Conservation (phyloP, 2,797 vertebrate genomes). For the Myotis findleyi region DNA sequence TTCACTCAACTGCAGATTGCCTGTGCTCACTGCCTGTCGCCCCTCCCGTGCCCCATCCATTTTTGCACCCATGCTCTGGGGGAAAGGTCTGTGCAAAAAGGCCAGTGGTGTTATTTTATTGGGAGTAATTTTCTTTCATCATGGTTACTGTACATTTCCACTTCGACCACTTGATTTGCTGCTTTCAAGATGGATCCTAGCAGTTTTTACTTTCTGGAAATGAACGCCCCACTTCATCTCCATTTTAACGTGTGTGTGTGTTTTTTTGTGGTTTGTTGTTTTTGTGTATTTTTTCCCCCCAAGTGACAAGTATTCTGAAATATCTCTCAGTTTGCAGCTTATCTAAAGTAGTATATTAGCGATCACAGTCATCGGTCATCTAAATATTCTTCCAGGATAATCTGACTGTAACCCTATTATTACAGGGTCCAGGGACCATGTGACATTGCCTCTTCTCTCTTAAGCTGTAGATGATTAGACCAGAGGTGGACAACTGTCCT, state of each 20-base stretch:
- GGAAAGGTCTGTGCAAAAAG: conserved; percentile 29
- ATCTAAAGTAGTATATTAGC: neutral
- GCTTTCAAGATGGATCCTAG: neutral
- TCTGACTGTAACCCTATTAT: neutral
- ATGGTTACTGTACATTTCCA: neutral
- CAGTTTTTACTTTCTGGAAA: conserved; percentile 18
- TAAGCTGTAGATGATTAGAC: neutral
- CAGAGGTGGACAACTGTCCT: neutral
- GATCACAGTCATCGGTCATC: neutral
- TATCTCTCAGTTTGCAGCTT: neutral
- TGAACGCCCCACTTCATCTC: neutral
- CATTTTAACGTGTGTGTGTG: neutral
- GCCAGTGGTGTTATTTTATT: neutral
- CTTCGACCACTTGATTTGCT: neutral
- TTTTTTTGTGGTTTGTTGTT: too few relatives aligned
- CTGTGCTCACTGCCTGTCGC: neutral
- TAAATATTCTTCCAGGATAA: neutral
- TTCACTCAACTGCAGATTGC: neutral
- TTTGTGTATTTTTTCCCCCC: neutral
- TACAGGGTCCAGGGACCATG: neutral
- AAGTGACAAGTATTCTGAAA: neutral
- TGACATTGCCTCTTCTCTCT: neutral
- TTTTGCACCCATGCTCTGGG: neutral
- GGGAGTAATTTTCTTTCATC: neutral
- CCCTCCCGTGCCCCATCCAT: neutral